Conservation (phyloP, 1,140 invertebrate species). For the Scylla paramamosain region DNA sequence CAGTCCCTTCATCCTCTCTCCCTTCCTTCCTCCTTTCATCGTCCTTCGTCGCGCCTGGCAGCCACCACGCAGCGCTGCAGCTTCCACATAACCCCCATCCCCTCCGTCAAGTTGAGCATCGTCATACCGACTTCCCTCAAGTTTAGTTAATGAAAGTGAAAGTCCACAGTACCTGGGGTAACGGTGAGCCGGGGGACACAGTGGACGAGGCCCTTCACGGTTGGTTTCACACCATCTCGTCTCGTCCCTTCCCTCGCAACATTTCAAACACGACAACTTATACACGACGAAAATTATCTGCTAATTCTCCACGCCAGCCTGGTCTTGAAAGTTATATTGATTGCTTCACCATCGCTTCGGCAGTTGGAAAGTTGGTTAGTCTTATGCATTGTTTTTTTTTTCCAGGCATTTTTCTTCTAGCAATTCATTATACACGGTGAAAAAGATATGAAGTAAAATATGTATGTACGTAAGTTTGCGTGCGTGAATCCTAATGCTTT, state of each 20-base stretch:
- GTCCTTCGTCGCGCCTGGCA: no score
- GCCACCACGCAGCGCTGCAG: no score
- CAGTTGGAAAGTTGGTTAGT: neutral
- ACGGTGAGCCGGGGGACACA: neutral
- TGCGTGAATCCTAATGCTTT: neutral
- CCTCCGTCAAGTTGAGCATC: no score
- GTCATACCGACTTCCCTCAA: neutral
- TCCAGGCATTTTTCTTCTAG: neutral
- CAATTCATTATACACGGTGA: conserved; percentile 23
- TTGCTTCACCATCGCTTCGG: neutral
- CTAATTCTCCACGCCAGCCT: conserved; percentile 17
- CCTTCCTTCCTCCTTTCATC: no score
- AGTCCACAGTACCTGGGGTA: conserved; percentile 4
- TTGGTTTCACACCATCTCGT: neutral
- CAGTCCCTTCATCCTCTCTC: no score
- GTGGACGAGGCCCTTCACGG: neutral
- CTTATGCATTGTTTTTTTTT: neutral
- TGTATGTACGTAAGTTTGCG: conserved; percentile 43
- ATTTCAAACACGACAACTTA: conserved; percentile 24
- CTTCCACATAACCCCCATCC: no score
- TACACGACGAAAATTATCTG: conserved; percentile 1
- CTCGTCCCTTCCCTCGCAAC: neutral
- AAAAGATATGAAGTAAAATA: neutral
- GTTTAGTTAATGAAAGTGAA: conserved; percentile 15
- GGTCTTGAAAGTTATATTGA: conserved; percentile 15